Base-by-base conservation (phyloP, 2,888 invertebrate species). In the Aphodius granarius region DNA sequence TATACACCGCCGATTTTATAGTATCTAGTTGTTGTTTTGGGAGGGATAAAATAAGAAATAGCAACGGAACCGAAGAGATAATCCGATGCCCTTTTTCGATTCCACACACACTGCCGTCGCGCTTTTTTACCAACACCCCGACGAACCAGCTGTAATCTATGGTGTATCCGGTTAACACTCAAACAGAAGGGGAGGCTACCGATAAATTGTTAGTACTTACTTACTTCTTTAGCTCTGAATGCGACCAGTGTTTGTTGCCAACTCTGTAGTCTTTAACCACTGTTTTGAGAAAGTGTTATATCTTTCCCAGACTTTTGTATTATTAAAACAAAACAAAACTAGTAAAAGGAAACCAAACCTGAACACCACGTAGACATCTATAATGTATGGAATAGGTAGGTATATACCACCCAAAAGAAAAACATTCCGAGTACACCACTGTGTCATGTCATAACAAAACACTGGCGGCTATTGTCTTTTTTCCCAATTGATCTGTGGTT, bases 1-100 rank as follows among this genome's bases (percentile, higher is more conserved):
- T 83, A 83, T 83, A 79, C 81, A 76, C 79, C 80, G 43, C 80
- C 83, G 83, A 83, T 83, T 83, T 84, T 82, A 80, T 80, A 77
- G 43, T 43, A 43, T 43, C 79, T 81, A 82, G 83, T 43, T 84
- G 84, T 85, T 85, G 86, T 85, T 85, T 85, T 84, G 86, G 86
- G 85, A 85, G 81, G 82, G 80, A 85, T 86, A 85, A 86, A 85
- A 83, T 84, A 85, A 84, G 84, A 84, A 83, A 83, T 82, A 82
- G 80, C 73, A 64, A 72, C 75, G 43, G 43, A 43, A 43, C 43
- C 9, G 43, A 43, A 43, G 43, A 43, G 43, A 43, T 74, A 76
- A 77, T 78, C 76, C 78, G 77, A 77, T 76, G 78, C 76, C 79
- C 76, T 77, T 76, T 78, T 72, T 76, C 74, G 78, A 75, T 79